Percentiles rank a stretch among this genome's conserved stretches.
Conservation (phyloP, 2,113 vertebrate species). For the Rutilus rutilus region DNA sequence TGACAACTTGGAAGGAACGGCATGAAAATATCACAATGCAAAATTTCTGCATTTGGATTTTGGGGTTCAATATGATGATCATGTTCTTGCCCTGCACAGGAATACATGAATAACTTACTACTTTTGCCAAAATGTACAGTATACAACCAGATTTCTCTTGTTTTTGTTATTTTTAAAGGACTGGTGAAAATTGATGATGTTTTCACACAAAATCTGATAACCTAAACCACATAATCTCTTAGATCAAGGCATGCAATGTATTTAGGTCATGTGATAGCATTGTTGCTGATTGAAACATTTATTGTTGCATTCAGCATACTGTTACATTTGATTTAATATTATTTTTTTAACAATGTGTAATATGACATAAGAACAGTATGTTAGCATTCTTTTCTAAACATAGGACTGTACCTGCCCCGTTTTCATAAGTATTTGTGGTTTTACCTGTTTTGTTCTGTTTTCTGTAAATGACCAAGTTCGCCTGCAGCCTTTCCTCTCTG, state of each 20-base stretch:
- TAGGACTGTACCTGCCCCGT: neutral
- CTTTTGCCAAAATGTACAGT: neutral
- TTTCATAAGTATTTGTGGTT: slow-evolving; percentile 16
- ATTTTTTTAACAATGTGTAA: neutral
- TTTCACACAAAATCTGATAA: neutral
- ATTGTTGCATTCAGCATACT: neutral
- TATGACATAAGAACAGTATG: neutral
- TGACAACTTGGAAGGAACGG: too few relatives aligned
- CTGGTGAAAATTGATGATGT: neutral
- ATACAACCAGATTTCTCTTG: neutral
- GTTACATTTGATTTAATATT: neutral
- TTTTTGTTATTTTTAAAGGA: neutral
- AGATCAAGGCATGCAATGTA: neutral
- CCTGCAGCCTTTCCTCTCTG: slow-evolving; percentile 37
- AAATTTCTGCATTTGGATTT: neutral
- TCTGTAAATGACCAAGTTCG: neutral
- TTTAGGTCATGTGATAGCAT: neutral
- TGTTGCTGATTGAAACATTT: neutral
- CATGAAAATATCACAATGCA: neutral
- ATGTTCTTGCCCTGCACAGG: neutral
- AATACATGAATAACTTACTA: neutral
- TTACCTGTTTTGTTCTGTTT: slow-evolving; percentile 34
- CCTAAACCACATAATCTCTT: neutral
- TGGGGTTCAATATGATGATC: neutral
- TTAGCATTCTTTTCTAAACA: neutral